Evolutionary conservation across 2,888 invertebrate genomes (phyloP).

Genomic region (Euspilapteryx auroguttella): DNA sequence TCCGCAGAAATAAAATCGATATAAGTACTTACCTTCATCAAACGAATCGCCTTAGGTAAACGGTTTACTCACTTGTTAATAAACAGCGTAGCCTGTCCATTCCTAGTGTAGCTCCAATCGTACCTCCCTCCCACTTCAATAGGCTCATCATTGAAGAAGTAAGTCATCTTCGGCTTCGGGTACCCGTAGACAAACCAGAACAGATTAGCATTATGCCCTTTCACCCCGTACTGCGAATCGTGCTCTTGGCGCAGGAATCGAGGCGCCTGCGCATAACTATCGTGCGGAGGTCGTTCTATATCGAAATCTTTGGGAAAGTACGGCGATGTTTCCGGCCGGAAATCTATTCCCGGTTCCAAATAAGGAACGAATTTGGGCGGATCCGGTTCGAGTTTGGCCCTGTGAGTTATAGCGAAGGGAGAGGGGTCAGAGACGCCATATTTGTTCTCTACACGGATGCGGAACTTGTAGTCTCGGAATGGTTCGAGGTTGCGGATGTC

Average conservation of each 20-base stretch:
- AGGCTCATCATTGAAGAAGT: conserved; percentile 81
- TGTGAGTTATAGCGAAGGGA: conserved; percentile 82
- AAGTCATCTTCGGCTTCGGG: conserved; percentile 92
- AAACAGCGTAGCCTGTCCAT: conserved; percentile 87
- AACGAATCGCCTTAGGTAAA: background rate
- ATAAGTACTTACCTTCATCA: too few species aligned
- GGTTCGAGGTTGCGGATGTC: conserved; percentile 90
- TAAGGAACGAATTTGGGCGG: conserved; percentile 80
- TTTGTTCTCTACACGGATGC: conserved; percentile 94
- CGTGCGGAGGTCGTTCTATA: conserved; percentile 85
- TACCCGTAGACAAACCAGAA: conserved; percentile 96
- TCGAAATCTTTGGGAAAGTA: conserved; percentile 93
- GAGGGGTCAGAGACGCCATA: conserved; percentile 97
- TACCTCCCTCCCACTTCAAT: conserved; percentile 84
- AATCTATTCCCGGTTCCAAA: conserved; percentile 77
- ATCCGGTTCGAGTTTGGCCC: conserved; percentile 77
- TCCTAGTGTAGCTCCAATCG: conserved; percentile 85
- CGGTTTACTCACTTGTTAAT: conserved; percentile 71
- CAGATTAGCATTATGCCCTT: conserved; percentile 86
- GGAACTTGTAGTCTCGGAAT: conserved; percentile 92
- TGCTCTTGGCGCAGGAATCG: conserved; percentile 85
- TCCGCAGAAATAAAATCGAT: too few species aligned
- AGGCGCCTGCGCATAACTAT: conserved; percentile 81
- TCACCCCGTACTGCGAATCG: conserved; percentile 89
- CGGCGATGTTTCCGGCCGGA: conserved; percentile 81